These are phyloP conservation scores for Pachypanchax playfairii DNA, from an alignment of 2,113 vertebrate genomes.

Conservation along the genomic window DNA sequence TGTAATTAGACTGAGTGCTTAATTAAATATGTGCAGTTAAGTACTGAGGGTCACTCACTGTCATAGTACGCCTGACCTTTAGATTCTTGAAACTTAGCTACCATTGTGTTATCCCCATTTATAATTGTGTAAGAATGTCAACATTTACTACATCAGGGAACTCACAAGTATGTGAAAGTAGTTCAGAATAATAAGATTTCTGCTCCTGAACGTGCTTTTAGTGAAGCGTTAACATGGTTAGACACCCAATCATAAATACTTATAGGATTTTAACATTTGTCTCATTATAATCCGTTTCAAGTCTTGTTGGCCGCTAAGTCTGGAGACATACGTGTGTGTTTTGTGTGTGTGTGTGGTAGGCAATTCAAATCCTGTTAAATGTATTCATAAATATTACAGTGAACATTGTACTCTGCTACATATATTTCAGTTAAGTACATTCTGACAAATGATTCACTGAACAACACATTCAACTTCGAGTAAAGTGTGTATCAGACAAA, in stretches of 20 bases:
- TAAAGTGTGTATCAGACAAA: background rate
- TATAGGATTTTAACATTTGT: no score
- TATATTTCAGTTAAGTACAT: background rate
- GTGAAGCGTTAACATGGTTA: no score
- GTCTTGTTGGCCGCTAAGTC: background rate
- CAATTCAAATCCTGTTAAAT: no score
- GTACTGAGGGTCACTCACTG: slow-evolving; percentile 37
- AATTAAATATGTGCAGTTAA: slow-evolving; percentile 56
- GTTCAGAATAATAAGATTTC: no score
- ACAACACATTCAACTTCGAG: background rate
- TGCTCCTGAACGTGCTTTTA: no score
- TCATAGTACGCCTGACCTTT: slow-evolving; percentile 61
- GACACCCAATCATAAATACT: no score
- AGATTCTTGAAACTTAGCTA: slow-evolving; percentile 22
- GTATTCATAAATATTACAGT: background rate
- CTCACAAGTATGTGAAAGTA: no score
- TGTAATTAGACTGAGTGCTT: slow-evolving; percentile 60
- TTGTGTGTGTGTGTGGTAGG: no score
- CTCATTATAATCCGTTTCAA: background rate
- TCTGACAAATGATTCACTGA: background rate
- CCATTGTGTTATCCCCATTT: slow-evolving; percentile 7
- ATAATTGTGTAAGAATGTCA: background rate
- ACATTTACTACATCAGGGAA: background rate
- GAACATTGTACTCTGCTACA: background rate
- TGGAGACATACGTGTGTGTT: no score